A percentile compares a stretch with the other conserved stretches of the same genome.
These are phyloP conservation scores for Trinorchestia longiramus DNA, from an alignment of 1,140 invertebrate species.

Conservation along the genomic window DNA sequence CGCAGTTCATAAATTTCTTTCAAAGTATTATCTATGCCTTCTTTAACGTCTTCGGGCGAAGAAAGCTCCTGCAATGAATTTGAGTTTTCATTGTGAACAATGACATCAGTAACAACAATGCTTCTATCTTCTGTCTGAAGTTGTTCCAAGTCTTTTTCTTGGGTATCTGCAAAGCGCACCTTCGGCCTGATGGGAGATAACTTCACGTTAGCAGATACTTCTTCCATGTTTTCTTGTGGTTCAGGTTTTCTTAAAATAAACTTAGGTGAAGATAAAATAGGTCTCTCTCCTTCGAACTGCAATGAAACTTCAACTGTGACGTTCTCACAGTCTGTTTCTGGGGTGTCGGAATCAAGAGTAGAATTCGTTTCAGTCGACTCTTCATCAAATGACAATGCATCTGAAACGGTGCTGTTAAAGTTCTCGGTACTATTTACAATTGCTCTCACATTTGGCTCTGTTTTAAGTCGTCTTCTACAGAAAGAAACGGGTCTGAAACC, in stretches of 20 bases:
- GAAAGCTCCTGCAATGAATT: neutral
- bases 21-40: constrained; percentile 31
- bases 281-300: constrained; percentile 10
- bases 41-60: neutral
- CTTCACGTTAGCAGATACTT: neutral
- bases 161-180: neutral
- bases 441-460: neutral
- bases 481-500: neutral
- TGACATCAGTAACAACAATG: neutral
- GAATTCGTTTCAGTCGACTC: neutral
- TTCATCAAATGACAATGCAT: neutral
- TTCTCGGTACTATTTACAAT: neutral
- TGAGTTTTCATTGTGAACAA: neutral
- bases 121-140: neutral
- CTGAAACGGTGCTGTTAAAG: neutral
- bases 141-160: neutral
- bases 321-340: neutral
- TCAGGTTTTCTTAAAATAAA: neutral
- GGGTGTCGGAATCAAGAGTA: neutral
- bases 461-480: neutral
- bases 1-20: constrained; percentile 39
- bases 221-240: neutral
- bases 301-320: constrained; percentile 16
- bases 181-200: constrained; percentile 15
- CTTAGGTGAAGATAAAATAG: constrained; percentile 11